phyloP scores from a whole-genome alignment of 1,140 invertebrate genomes.

The Micrasema minimum region DNA sequence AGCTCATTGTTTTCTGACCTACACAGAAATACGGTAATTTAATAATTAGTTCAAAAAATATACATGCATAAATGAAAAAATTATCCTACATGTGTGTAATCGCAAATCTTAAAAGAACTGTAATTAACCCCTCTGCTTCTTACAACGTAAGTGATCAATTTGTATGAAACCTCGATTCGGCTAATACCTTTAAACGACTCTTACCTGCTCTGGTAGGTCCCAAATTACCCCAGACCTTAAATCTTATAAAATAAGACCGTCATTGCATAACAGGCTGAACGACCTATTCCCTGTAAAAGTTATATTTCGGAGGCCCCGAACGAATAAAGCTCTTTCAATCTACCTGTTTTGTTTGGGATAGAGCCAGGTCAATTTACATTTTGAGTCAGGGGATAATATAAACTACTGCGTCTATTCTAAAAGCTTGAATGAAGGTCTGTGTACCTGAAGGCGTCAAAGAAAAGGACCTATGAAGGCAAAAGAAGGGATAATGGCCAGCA shows the following conservation, averaged over 20 bases:
- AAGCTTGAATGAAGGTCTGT: background rate
- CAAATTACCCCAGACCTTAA: constrained; percentile 30
- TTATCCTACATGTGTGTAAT: too few relatives aligned
- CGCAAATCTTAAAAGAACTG: too few relatives aligned
- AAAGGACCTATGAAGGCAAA: constrained; percentile 16
- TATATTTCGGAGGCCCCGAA: too few relatives aligned
- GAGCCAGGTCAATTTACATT: too few relatives aligned
- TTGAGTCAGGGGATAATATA: too few relatives aligned
- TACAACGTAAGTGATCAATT: constrained; percentile 40
- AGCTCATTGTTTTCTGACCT: too few relatives aligned
- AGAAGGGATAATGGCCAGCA: constrained; percentile 32
- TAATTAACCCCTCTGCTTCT: constrained; percentile 31
- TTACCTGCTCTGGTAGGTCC: constrained; percentile 3
- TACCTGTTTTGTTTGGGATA: too few relatives aligned
- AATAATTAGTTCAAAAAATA: too few relatives aligned
- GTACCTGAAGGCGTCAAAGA: constrained; percentile 16
- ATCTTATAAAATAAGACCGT: constrained; percentile 7
- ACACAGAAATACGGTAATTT: too few relatives aligned
- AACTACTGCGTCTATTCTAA: too few relatives aligned
- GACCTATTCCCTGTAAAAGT: background rate
- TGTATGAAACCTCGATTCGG: constrained; percentile 16
- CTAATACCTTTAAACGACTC: constrained; percentile 10
- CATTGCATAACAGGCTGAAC: constrained; percentile 25
- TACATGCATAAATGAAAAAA: too few relatives aligned
- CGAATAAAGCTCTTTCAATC: too few relatives aligned